Base-by-base conservation (phyloP, 2,113 vertebrate species). In the Lamprotornis superbus region DNA sequence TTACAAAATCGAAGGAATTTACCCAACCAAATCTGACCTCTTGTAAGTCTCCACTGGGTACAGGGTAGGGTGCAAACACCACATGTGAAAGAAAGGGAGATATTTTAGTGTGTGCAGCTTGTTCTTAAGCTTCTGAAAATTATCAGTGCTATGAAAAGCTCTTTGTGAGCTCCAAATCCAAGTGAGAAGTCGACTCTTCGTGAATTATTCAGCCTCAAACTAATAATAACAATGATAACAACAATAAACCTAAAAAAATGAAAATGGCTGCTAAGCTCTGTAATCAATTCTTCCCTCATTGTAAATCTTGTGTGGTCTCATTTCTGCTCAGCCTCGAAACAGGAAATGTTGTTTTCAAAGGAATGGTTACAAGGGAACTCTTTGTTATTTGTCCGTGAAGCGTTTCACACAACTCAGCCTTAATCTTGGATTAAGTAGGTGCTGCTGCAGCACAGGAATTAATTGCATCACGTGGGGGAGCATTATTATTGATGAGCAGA, bases 281-380 rank as follows among this genome's bases (percentile, higher is more conserved):
- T 95, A 96, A 96, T 96, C 95, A 92, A 79, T 95, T 96, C 94
- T 93, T 95, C 95, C 94, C 94, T 96, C 95, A 79, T 95, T 94
- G 95, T 96, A 97, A 97, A 96, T 96, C 96, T 96, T 93, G 95
- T 96, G 96, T 95, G 94, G 95, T 96, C 95, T 96, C 92, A 83
- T 94, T 95, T 89, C 94, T 93, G 83, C 15, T 77, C 78, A 10
- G 73, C 16, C 14, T 52, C 22, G 92, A 89, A 89, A 89, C 92
- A 95, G 94, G 96, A 97, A 97, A 91, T 77, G 69, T 95, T 96
- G 79, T 81, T 96, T 95, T 96, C 97, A 96, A 96, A 97, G 93
- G 94, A 60, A 74, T 82, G 46, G 5, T 93, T 95, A 95, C 93
- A 96, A 95, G 86, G 80, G 88, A 92, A 60, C 65, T 33, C 93